Conservation (phyloP, 2,797 vertebrate species). For the Peromyscus melanophrys region DNA sequence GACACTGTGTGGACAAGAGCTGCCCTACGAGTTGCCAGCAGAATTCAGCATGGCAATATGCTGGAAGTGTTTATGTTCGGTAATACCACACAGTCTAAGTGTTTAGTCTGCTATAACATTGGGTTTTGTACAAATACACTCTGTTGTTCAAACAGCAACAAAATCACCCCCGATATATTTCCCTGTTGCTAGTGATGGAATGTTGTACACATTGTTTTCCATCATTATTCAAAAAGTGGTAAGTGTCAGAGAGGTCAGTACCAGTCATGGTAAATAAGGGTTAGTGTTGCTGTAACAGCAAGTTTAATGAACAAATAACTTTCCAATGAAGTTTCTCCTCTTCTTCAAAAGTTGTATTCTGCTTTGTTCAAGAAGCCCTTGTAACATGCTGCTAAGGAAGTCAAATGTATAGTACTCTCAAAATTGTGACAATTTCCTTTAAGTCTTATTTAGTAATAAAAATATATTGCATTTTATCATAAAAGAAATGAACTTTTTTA, state of each 20-base stretch:
- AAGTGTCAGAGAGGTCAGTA: not conserved
- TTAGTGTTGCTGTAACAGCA: not conserved
- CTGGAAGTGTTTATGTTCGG: fast-evolving
- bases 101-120: not conserved
- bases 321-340: not conserved
- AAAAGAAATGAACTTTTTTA: not conserved
- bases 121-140: too few species aligned
- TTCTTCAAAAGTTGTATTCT: not conserved
- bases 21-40: not conserved
- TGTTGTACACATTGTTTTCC: fast-evolving
- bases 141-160: fast-evolving
- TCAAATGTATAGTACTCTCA: not conserved
- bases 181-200: not conserved
- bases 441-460: not conserved
- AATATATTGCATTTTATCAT: not conserved
- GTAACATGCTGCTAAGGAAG: not conserved
- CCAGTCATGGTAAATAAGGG: not conserved
- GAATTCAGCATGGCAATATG: too few species aligned
- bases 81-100: not conserved
- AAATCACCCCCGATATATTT: too few species aligned
- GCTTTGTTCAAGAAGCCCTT: not conserved
- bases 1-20: not conserved
- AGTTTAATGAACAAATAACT: not conserved
- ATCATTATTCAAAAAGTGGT: not conserved
- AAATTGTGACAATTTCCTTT: constrained; percentile 25